These are phyloP conservation scores for Brachionus asplanchnoidis DNA, from an alignment of 1,140 invertebrate species.

Conservation along the genomic window DNA sequence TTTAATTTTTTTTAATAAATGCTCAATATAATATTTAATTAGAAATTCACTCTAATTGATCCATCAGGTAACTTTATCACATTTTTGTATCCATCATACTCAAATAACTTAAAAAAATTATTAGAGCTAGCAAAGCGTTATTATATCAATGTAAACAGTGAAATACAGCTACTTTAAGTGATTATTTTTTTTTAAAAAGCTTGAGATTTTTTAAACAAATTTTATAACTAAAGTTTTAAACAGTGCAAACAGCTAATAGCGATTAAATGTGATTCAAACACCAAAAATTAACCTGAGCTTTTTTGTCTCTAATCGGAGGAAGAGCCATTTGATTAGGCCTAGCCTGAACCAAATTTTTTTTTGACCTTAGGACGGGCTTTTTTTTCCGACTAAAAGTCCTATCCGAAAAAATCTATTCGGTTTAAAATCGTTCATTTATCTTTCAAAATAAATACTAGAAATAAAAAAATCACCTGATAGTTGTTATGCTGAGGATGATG, in stretches of 20 bases:
- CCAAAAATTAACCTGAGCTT: background rate
- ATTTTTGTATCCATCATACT: slow-evolving; percentile 11
- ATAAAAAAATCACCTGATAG: background rate
- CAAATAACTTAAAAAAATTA: background rate
- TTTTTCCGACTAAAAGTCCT: background rate
- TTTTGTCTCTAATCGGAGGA: background rate
- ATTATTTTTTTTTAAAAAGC: background rate
- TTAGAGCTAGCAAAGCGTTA: background rate
- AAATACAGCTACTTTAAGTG: background rate
- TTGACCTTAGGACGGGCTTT: background rate
- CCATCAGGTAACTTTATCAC: background rate
- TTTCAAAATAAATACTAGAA: background rate
- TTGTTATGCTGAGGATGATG: background rate
- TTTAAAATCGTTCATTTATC: background rate
- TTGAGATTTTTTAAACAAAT: background rate
- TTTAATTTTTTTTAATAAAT: background rate
- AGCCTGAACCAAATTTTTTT: background rate
- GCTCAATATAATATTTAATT: background rate
- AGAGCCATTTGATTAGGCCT: background rate
- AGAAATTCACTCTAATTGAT: slow-evolving; percentile 1
- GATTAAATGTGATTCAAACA: background rate
- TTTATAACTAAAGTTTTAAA: background rate
- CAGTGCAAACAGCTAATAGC: background rate
- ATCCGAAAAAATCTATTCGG: background rate
- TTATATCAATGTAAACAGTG: background rate